phyloP scores from a whole-genome alignment of 2,888 invertebrate genomes.

The Polyommatus icarus region DNA sequence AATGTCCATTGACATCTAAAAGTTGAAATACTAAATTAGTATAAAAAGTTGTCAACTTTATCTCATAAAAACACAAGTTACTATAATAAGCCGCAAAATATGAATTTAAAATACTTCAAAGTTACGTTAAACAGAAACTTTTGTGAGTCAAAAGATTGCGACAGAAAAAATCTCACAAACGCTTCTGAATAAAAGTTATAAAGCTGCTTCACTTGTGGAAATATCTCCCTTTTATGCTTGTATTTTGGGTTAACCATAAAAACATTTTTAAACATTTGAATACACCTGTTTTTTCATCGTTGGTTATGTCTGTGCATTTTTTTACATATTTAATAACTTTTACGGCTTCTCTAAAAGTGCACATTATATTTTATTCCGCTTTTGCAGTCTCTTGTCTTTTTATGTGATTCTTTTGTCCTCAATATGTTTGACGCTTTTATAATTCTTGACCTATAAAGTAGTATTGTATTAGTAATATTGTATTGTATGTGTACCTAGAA shows the following conservation, averaged over 20 bases:
- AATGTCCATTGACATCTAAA: neutral
- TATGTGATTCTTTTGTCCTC: neutral
- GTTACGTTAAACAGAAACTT: slow-evolving; percentile 25
- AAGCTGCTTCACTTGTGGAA: slow-evolving; percentile 27
- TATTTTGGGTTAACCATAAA: slow-evolving; percentile 16
- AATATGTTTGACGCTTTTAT: neutral
- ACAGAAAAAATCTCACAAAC: slow-evolving; percentile 23
- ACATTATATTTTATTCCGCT: neutral
- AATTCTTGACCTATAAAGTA: neutral
- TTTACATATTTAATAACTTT: neutral
- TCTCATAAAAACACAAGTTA: neutral
- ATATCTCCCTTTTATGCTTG: slow-evolving; percentile 27
- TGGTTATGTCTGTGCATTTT: neutral
- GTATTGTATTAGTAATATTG: too few relatives aligned
- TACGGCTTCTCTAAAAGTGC: neutral
- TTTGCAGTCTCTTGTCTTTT: neutral
- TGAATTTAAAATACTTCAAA: slow-evolving; percentile 19
- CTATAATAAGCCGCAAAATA: slow-evolving; percentile 1
- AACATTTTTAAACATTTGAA: slow-evolving; percentile 16
- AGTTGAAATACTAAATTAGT: neutral
- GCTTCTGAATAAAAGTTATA: slow-evolving; percentile 27
- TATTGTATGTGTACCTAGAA: too few relatives aligned
- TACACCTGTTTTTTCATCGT: neutral
- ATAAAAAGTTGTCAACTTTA: neutral
- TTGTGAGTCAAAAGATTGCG: slow-evolving; percentile 28